These are phyloP conservation scores for Leptocoma aspasia DNA, from an alignment of 2,113 vertebrate genomes.

Conservation along the genomic window DNA sequence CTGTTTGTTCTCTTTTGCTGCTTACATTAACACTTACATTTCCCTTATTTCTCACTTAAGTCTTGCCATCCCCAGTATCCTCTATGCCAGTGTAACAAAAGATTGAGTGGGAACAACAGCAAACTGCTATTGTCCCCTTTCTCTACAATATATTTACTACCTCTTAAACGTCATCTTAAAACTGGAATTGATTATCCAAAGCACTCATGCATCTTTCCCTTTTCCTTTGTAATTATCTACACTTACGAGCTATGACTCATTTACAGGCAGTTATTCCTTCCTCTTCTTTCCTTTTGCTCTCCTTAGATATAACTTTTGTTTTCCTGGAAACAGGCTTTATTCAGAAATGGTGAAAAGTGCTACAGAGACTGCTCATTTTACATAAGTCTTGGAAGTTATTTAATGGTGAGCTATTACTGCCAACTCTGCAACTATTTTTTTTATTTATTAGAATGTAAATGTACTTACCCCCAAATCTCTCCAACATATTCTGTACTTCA, in stretches of 20 bases:
- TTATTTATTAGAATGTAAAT: background rate
- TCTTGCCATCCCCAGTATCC: background rate
- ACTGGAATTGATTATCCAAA: background rate
- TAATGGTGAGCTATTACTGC: background rate
- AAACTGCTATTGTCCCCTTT: background rate
- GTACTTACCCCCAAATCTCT: constrained; percentile 87
- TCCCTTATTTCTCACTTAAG: background rate
- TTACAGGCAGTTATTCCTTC: background rate
- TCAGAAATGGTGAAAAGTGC: background rate
- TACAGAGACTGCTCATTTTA: background rate
- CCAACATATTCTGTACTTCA: constrained; percentile 90
- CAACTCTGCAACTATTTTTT: background rate
- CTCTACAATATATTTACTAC: background rate
- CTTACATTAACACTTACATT: background rate
- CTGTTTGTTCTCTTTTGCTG: background rate
- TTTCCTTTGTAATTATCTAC: background rate
- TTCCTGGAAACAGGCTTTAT: background rate
- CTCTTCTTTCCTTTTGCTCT: background rate
- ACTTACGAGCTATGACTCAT: background rate
- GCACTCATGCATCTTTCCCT: background rate
- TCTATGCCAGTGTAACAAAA: background rate
- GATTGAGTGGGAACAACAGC: background rate
- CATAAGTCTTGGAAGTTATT: background rate
- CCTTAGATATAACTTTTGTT: background rate
- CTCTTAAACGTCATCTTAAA: background rate